Evolutionary conservation across 1,140 invertebrate genomes (phyloP).

Genomic region (Macrostomum lignano): DNA sequence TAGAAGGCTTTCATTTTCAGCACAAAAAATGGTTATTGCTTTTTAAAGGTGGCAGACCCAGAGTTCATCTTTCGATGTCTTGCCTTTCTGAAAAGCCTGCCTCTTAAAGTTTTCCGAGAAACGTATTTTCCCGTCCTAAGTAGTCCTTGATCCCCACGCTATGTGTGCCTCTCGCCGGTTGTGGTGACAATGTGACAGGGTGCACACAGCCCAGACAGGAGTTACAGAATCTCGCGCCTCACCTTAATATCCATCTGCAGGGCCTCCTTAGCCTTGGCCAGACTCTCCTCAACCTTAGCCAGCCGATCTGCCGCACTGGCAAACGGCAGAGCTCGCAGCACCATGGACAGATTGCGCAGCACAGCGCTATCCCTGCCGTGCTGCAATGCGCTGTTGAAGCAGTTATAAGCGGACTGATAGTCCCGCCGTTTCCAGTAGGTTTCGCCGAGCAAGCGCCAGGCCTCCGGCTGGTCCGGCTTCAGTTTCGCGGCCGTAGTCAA

Average conservation of each 20-base stretch:
- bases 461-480: constrained; percentile 46
- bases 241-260: constrained; percentile 1
- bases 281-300: not conserved
- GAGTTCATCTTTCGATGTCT: too few relatives aligned
- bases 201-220: too few relatives aligned
- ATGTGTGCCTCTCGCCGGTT: too few relatives aligned
- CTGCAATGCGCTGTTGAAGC: constrained; percentile 31
- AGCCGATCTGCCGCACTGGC: not conserved
- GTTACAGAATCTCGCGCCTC: too few relatives aligned
- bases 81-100: too few relatives aligned
- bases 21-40: too few relatives aligned
- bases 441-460: constrained; percentile 63
- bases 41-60: too few relatives aligned
- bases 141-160: too few relatives aligned
- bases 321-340: not conserved
- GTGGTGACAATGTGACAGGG: too few relatives aligned
- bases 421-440: constrained; percentile 62
- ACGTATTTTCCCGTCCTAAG: too few relatives aligned
- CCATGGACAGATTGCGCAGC: constrained; percentile 1
- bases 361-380: not conserved
- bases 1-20: too few relatives aligned
- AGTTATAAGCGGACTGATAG: constrained; percentile 47
- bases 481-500: constrained; percentile 34
- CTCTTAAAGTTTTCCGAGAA: too few relatives aligned
- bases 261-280: not conserved